A percentile compares a stretch with the other conserved stretches of the same genome.
Evolutionary conservation across 2,888 invertebrate species (phyloP).

Genomic region (Liodrosophila aerea): DNA sequence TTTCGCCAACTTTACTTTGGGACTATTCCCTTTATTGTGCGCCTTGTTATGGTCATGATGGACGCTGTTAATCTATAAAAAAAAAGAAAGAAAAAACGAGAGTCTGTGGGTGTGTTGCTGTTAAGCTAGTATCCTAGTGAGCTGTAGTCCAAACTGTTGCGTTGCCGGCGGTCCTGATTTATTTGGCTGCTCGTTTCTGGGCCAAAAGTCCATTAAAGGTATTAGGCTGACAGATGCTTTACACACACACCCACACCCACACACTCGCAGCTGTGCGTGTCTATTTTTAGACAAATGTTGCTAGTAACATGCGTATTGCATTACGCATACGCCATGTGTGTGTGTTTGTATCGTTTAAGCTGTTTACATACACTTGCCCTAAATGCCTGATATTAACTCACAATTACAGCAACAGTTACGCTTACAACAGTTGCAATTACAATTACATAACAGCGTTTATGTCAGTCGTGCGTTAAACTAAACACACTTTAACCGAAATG

Average conservation of each 20-base stretch:
- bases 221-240: slow-evolving; percentile 48
- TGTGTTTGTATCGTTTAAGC: too few species aligned
- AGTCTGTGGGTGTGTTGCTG: slow-evolving; percentile 1
- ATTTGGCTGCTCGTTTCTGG: slow-evolving; percentile 40
- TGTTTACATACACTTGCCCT: slow-evolving; percentile 32
- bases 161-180: slow-evolving; percentile 44
- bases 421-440: too few species aligned
- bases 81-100: slow-evolving; percentile 33
- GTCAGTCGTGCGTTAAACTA: slow-evolving; percentile 39
- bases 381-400: slow-evolving; percentile 39
- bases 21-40: slow-evolving; percentile 61
- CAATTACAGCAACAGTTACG: too few species aligned
- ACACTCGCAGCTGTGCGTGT: slow-evolving; percentile 11
- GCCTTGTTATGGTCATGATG: slow-evolving; percentile 62
- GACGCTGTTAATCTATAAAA: slow-evolving; percentile 71
- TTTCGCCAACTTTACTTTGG: slow-evolving; percentile 1
- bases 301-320: too few species aligned
- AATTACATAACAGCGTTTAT: slow-evolving; percentile 45
- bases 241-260: too few species aligned
- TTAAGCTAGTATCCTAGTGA: too few species aligned
- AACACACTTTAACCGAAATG: slow-evolving; percentile 13
- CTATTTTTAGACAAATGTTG: slow-evolving; percentile 27
- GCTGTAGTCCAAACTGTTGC: slow-evolving; percentile 55
- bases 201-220: slow-evolving; percentile 51
- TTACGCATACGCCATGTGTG: slow-evolving; percentile 23